Base-by-base conservation (phyloP, 2,888 invertebrate species). In the Drosophila sordidapex region DNA sequence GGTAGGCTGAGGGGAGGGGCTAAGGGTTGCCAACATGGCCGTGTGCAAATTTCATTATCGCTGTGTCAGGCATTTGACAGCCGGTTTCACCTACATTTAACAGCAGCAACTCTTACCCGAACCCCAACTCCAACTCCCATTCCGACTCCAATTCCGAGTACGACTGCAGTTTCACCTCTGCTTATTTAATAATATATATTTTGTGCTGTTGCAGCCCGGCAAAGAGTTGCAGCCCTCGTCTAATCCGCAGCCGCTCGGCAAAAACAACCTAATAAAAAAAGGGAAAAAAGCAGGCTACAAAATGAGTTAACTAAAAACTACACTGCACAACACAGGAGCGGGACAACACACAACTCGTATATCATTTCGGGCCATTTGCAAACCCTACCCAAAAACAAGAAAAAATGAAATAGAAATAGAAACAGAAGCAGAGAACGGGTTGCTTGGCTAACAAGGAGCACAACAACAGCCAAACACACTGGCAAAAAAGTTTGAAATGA, bases 61-160 rank as follows among this genome's bases (percentile, higher is more conserved):
- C 68, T 70, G 70, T 89, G 87, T 89, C 87, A 89, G 81, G 29
- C 74, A 75, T 83, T 77, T 89, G 90, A 87, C 90, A 87, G 90
- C 79, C 57, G 54, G 79, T 81, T 87, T 85, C 89, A 87, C 89
- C 87, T 82, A 87, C 89, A 83, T 85, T 89, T 87, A 89, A 77
- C 79, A 52, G 58, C 56, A 31, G 49, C 64, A 60, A 54, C 70
- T 49, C n/a, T 15, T n/a, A 21, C 56, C 43, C 18, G 1, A 25
- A 25, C 25, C 2, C 25, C 27, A 18, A 54, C 27, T 43, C 18
- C 27, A 18, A 54, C 18, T 54, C 25, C 36, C 15, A 38, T 48
- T 10, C 27, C 59, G 63, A 36, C 63, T 49, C 25, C 71, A 63
- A 46, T 48, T 54, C n/a, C 62, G 13, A 52, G 35, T 25, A 11